phyloP scores from a whole-genome alignment of 2,888 invertebrate species.

The Zhuqinia jingwanae region DNA sequence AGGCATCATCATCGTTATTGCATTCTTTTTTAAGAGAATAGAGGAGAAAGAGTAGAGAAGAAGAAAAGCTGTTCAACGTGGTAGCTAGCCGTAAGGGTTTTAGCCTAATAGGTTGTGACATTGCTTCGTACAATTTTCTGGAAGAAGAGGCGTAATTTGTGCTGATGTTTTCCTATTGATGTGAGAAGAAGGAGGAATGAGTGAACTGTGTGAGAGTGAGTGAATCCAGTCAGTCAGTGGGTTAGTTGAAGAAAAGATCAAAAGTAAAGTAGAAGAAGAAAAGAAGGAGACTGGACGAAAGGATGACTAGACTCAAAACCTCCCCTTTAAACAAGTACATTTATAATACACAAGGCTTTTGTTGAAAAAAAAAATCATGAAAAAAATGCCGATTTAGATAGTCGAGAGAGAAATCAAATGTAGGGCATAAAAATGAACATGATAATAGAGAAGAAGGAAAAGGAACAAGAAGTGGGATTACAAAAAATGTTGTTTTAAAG shows the following conservation, averaged over 20 bases:
- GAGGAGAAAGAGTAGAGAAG: not conserved
- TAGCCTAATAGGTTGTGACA: constrained; percentile 68
- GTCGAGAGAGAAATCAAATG: constrained; percentile 69
- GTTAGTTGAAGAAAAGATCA: constrained; percentile 34
- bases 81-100: constrained; percentile 69
- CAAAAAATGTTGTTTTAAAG: constrained; percentile 53
- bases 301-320: no score
- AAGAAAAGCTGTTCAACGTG: constrained; percentile 66
- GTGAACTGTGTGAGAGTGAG: constrained; percentile 43
- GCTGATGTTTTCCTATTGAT: constrained; percentile 12
- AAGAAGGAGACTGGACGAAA: not conserved
- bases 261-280: constrained; percentile 42
- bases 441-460: constrained; percentile 49
- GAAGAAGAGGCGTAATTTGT: constrained; percentile 68
- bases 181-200: constrained; percentile 23
- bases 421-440: constrained; percentile 71
- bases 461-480: constrained; percentile 49
- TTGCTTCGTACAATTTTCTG: constrained; percentile 66
- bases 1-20: constrained; percentile 57
- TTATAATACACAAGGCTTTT: constrained; percentile 37
- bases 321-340: not conserved
- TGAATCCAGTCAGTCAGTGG: constrained; percentile 63
- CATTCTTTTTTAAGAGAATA: constrained; percentile 45
- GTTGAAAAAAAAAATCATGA: constrained; percentile 59
- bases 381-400: constrained; percentile 69